Evolutionary conservation across 64 coral and sea anemone species (phyloP), one percentile per base, ranked within the genome.

Genomic region (Stylophora pistillata): DNA sequence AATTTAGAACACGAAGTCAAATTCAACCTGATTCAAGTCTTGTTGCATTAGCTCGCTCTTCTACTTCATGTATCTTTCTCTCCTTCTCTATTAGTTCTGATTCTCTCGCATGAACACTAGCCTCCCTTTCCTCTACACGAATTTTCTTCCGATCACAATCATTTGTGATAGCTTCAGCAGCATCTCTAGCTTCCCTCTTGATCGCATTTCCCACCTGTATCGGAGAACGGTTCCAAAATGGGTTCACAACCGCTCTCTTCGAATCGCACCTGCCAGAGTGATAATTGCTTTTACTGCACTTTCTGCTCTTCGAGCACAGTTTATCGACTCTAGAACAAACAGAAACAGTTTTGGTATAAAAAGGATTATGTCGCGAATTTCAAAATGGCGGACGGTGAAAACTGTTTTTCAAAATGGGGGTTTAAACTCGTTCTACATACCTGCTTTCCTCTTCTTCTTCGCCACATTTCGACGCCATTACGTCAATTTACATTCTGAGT

Each of bases 331-430:
- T 73, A 28, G 31, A 73, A 31, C 9, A 73, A 73, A 73, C 25
- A 12, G 31, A 73, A 73, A 73, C 27, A n/a, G n/a, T 73, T 73
- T 73, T 73, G 25, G 27, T 23, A 12, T 73, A 13, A 30, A 29
- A 23, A 25, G 25, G 27, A 29, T 30, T 29, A 28, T 0, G 27
- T 30, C 25, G 25, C 13, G 71, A 31, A 73, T 27, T 73, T 73
- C 71, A 73, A 73, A 28, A 73, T 73, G 71, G n/a, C 71, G 71
- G 71, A 73, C 71, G 71, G 30, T 13, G 27, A 73, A 73, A 73
- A 30, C 31, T 10, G 71, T 26, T 26, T 30, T 25, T 14, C 25
- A 73, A 73, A 73, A 31, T 14, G 71, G 30, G 18, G 25, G 71
- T 73, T 73, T 73, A 23, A 73, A 73, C 71, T 73, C 71, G 14